Base-by-base conservation (phyloP, 2,797 vertebrate species). In the Cyclura pinguis region DNA sequence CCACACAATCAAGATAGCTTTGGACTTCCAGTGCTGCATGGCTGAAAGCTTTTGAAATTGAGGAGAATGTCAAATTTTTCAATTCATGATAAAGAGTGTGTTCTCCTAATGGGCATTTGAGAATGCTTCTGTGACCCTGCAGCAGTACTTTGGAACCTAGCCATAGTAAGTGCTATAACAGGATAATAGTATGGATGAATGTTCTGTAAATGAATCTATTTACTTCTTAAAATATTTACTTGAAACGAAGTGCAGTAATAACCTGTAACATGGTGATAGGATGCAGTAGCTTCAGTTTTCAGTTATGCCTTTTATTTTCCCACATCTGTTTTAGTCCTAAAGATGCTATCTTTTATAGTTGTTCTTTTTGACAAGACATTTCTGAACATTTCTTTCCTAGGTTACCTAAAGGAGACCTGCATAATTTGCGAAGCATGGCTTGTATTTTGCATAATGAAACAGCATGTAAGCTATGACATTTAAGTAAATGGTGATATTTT, bases 401-500 rank as follows among this genome's bases (percentile, higher is more conserved):
- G 5, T 52, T 87, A 77, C 74, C 32, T 69, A 90, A 77, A 57
- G 38, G 12, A 86, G 59, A 47, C 3, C 35, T 62, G 20, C 2
- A 52, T 77, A 80, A 64, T 3, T 86, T 88, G 32, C 86, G 67
- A 20, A 57, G 10, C 7, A 59, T 32, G 22, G 29, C 57, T 18
- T 81, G 3, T 74, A 14, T 2, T 73, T 86, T 81, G 1, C 55
- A 76, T 94, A 67, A 91, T 91, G 88, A 92, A 86, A 72, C 72
- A 78, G 32, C 76, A 59, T 90, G 82, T 91, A 20, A 89, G 81
- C 86, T 92, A 14, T 80, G 2, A 0, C 62, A 88, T 90, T 84
- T 73, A 92, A 85, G 55, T 85, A 90, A 93, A 90, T 90, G 38
- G 12, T 90, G 59, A 77, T 27, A 5, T 92, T 95, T 95, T 92